Percentiles rank a stretch among this genome's conserved stretches.
Evolutionary conservation across 1,140 invertebrate genomes (phyloP).

Genomic region (Bombus turneri): DNA sequence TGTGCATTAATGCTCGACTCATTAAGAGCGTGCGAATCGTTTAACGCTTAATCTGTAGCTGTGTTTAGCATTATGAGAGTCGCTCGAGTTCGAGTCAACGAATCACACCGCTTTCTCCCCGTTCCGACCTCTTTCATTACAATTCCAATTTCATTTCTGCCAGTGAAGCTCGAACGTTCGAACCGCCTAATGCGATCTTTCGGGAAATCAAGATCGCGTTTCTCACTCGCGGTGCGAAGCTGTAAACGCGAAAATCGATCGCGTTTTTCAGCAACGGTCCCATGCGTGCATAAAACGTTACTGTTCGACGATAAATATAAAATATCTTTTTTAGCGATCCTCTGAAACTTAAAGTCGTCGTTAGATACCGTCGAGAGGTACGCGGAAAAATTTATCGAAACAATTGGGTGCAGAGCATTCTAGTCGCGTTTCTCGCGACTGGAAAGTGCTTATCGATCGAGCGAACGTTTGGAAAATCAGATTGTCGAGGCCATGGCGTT

Average conservation of each 20-base stretch:
- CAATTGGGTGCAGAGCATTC: conserved; percentile 3
- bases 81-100: no score
- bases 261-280: neutral
- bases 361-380: conserved; percentile 5
- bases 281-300: neutral
- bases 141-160: neutral
- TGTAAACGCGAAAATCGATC: neutral
- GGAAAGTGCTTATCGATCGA: neutral
- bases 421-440: neutral
- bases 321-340: conserved; percentile 11
- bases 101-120: neutral
- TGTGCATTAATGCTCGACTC: neutral
- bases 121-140: neutral
- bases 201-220: neutral
- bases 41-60: neutral
- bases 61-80: neutral
- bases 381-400: conserved; percentile 21
- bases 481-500: neutral
- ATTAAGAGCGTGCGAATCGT: neutral
- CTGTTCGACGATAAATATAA: conserved; percentile 31
- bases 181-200: neutral
- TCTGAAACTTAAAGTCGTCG: neutral
- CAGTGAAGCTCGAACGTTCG: no score
- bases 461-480: conserved; percentile 2
- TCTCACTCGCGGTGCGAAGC: no score